Conservation (phyloP, 1,140 invertebrate genomes). For the Phymorhynchus buccinoides region DNA sequence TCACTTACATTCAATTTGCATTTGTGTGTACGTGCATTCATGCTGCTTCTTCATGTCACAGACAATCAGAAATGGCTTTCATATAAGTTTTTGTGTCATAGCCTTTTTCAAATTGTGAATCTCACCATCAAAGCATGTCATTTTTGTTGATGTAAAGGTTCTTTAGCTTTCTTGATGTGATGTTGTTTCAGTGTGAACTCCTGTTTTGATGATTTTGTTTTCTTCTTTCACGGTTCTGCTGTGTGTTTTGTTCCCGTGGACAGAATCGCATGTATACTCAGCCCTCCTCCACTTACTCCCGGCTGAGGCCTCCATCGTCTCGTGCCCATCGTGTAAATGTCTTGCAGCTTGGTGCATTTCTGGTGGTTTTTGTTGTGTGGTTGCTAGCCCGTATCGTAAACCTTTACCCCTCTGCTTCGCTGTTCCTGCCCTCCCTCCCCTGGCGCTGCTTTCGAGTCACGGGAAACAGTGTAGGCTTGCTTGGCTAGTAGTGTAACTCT, state of each 20-base stretch:
- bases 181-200: background rate
- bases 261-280: conserved; percentile 35
- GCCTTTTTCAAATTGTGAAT: too few relatives aligned
- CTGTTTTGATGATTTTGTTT: background rate
- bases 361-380: too few relatives aligned
- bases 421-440: too few relatives aligned
- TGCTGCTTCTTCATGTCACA: background rate
- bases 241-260: background rate
- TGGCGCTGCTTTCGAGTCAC: too few relatives aligned
- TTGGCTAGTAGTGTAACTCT: too few relatives aligned
- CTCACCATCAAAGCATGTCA: too few relatives aligned
- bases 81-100: background rate
- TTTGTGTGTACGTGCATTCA: background rate
- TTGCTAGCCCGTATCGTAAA: too few relatives aligned
- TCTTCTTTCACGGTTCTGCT: background rate
- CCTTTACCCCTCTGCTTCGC: too few relatives aligned
- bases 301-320: conserved; percentile 31
- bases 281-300: conserved; percentile 32
- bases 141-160: too few relatives aligned
- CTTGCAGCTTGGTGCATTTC: background rate
- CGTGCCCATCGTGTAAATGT: conserved; percentile 34
- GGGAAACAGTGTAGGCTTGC: too few relatives aligned
- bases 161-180: background rate
- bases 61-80: too few relatives aligned
- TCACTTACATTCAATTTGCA: background rate